Evolutionary conservation across 2,888 invertebrate species (phyloP).

Genomic region (Leptinotarsa rubiginosa): DNA sequence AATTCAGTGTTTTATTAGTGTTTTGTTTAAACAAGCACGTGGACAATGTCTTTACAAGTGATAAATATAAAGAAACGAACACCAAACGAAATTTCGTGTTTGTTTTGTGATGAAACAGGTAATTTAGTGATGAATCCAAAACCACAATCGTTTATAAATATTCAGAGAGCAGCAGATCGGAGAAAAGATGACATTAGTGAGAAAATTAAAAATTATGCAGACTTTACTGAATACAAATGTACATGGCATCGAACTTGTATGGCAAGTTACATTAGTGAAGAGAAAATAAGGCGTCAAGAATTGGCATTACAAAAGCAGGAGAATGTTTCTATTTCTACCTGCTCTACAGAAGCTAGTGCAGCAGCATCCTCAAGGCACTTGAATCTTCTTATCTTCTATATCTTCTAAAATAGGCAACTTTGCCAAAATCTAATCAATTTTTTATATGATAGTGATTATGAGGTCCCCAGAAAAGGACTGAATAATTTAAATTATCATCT

Average conservation of each 20-base stretch:
- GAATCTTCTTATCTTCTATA: no score
- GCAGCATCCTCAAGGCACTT: neutral
- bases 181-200: constrained; percentile 1
- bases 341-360: neutral
- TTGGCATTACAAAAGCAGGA: neutral
- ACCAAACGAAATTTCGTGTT: neutral
- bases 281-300: no score
- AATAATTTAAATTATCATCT: no score
- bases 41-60: neutral
- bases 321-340: constrained; percentile 4
- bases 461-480: no score
- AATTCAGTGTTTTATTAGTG: neutral
- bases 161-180: constrained; percentile 25
- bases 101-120: neutral
- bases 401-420: no score
- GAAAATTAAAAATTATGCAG: constrained; percentile 12
- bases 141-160: constrained; percentile 34
- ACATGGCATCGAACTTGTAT: constrained; percentile 31
- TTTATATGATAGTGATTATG: no score
- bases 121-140: constrained; percentile 31
- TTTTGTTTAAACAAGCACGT: neutral
- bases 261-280: constrained; percentile 23
- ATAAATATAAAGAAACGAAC: neutral
- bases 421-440: no score
- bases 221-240: constrained; percentile 51